Evolutionary conservation across 2,888 invertebrate species (phyloP).

Genomic region (Gasteruption jaculator): DNA sequence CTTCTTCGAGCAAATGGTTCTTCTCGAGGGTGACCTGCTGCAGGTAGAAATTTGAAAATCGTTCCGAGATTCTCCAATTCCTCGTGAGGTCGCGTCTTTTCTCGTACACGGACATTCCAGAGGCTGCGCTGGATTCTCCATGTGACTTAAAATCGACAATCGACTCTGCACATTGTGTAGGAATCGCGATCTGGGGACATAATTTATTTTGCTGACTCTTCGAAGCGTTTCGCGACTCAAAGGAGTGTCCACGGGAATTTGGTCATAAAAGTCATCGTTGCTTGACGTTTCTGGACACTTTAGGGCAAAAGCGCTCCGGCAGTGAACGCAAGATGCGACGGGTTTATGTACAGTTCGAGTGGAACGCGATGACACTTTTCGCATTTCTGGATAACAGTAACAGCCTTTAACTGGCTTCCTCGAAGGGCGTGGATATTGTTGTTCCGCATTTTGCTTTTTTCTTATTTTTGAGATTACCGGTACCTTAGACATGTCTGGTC

Average conservation of each 20-base stretch:
- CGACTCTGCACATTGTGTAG: conserved; percentile 32
- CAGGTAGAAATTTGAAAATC: too few species aligned
- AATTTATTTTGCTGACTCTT: conserved; percentile 33
- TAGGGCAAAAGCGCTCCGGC: too few species aligned
- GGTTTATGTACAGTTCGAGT: conserved; percentile 20
- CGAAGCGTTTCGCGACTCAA: conserved; percentile 32
- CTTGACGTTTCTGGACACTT: too few species aligned
- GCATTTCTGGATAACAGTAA: conserved; percentile 31
- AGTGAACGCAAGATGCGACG: conserved; percentile 20
- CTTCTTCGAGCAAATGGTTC: conserved; percentile 22
- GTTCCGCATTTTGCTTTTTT: too few species aligned
- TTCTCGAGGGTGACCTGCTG: conserved; percentile 16
- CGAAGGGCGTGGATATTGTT: too few species aligned
- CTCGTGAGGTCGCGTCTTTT: too few species aligned
- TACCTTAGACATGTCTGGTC: too few species aligned
- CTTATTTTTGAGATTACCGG: too few species aligned
- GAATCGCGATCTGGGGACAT: conserved; percentile 39
- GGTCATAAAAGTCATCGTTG: too few species aligned
- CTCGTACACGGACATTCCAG: too few species aligned
- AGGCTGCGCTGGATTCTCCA: too few species aligned
- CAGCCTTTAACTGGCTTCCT: conserved; percentile 37
- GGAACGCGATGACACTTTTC: conserved; percentile 22
- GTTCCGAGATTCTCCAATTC: too few species aligned
- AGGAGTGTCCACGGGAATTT: conserved; percentile 14
- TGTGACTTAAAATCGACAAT: conserved; percentile 20